phyloP scores from a whole-genome alignment of 2,797 vertebrate species.

The Sebastes hubbsi region DNA sequence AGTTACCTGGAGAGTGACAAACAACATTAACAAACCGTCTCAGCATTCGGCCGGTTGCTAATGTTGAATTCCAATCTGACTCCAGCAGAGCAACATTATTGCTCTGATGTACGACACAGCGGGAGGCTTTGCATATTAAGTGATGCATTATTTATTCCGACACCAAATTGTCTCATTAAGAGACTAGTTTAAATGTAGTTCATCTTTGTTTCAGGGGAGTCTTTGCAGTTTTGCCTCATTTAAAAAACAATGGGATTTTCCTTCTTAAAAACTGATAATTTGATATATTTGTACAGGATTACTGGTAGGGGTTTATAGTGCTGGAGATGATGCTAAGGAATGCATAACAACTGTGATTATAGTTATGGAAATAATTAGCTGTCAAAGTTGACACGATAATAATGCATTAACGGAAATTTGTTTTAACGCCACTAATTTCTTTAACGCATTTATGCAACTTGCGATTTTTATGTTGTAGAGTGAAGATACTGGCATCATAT shows the following conservation, averaged over 20 bases:
- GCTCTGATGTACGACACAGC: conserved; percentile 48
- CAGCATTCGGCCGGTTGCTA: not conserved
- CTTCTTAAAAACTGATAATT: not conserved
- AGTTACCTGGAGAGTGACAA: not conserved
- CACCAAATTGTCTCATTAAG: conserved; percentile 62
- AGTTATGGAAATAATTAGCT: not conserved
- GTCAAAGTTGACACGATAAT: no score
- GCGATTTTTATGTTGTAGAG: no score
- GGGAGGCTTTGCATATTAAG: conserved; percentile 60
- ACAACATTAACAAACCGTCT: conserved; percentile 10
- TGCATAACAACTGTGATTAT: not conserved
- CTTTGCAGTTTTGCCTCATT: not conserved
- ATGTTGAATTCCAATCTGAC: conserved; percentile 51
- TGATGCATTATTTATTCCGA: conserved; percentile 58
- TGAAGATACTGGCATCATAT: no score
- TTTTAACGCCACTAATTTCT: no score
- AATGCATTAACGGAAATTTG: no score
- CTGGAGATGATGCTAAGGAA: not conserved
- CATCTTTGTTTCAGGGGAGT: not conserved
- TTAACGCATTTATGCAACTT: no score
- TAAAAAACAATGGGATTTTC: not conserved
- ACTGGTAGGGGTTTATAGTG: not conserved
- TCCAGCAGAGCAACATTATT: conserved; percentile 63
- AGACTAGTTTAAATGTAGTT: conserved; percentile 19
- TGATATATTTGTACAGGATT: not conserved